phyloP scores from a whole-genome alignment of 2,888 invertebrate genomes.

The Petrolisthes manimaculis region DNA sequence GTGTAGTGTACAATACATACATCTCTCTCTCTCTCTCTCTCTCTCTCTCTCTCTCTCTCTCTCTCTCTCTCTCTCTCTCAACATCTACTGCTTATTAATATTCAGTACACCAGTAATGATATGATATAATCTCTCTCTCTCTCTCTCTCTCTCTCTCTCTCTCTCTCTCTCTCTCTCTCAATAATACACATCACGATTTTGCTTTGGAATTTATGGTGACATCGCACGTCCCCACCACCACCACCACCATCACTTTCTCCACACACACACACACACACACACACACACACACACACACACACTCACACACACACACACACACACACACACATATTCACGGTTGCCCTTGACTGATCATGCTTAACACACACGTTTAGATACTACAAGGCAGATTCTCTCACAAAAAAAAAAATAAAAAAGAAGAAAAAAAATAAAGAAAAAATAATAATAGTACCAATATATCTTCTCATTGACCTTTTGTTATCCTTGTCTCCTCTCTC shows the following conservation, averaged over 20 bases:
- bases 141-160: not conserved
- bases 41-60: not conserved
- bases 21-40: too few species aligned
- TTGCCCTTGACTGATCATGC: too few species aligned
- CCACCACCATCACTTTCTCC: slow-evolving; percentile 1
- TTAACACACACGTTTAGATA: too few species aligned
- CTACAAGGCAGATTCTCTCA: too few species aligned
- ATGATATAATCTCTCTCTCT: not conserved
- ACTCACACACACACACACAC: not conserved
- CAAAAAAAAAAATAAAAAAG: not conserved
- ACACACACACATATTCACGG: too few species aligned
- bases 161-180: not conserved
- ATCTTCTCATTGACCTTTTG: not conserved
- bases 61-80: not conserved
- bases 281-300: slow-evolving; percentile 6
- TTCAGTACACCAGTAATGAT: not conserved
- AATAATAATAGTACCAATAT: not conserved
- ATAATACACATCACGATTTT: not conserved
- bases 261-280: not conserved
- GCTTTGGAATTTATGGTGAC: not conserved
- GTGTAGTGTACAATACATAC: too few species aligned
- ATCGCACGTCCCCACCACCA: not conserved
- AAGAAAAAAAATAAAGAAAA: not conserved
- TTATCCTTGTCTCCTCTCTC: not conserved
- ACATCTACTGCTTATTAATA: not conserved